Percentiles rank a stretch among this genome's conserved stretches.
Evolutionary conservation across 2,888 invertebrate genomes (phyloP).

Genomic region (Sinohyriopsis cumingii): DNA sequence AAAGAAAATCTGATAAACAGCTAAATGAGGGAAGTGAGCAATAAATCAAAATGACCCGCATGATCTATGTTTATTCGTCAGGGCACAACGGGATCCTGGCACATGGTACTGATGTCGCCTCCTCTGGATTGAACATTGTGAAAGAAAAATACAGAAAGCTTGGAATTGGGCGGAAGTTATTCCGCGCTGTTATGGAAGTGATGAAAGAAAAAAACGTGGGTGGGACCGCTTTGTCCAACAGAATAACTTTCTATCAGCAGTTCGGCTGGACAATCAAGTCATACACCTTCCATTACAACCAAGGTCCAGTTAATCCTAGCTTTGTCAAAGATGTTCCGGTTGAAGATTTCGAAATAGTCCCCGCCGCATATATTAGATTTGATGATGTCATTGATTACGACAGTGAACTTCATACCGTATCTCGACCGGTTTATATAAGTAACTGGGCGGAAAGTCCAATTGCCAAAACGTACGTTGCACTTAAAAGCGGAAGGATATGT

Average conservation of each 20-base stretch:
- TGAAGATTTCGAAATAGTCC: slow-evolving; percentile 40
- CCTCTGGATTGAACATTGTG: slow-evolving; percentile 53
- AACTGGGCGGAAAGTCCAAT: slow-evolving; percentile 39
- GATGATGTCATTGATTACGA: slow-evolving; percentile 50
- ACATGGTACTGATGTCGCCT: slow-evolving; percentile 45
- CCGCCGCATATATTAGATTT: slow-evolving; percentile 32
- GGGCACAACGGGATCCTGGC: slow-evolving; percentile 52
- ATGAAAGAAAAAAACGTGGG: slow-evolving; percentile 52
- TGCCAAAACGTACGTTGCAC: slow-evolving; percentile 40
- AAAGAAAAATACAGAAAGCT: slow-evolving; percentile 43
- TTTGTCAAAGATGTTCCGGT: slow-evolving; percentile 29
- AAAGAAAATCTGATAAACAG: too few species aligned
- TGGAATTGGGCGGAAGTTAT: slow-evolving; percentile 43
- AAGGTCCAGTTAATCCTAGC: slow-evolving; percentile 43
- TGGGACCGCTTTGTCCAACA: slow-evolving; percentile 47
- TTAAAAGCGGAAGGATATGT: slow-evolving; percentile 38
- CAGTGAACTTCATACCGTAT: slow-evolving; percentile 44
- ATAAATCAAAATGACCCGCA: too few species aligned
- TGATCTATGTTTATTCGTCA: slow-evolving; percentile 8
- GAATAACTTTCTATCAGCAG: slow-evolving; percentile 49
- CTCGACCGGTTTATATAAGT: slow-evolving; percentile 44
- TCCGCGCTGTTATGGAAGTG: slow-evolving; percentile 47
- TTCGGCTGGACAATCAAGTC: slow-evolving; percentile 55
- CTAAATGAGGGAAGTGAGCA: too few species aligned
- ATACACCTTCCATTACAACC: slow-evolving; percentile 49